Evolutionary conservation across 2,797 vertebrate species (phyloP).

Genomic region (Rhinophrynus dorsalis): DNA sequence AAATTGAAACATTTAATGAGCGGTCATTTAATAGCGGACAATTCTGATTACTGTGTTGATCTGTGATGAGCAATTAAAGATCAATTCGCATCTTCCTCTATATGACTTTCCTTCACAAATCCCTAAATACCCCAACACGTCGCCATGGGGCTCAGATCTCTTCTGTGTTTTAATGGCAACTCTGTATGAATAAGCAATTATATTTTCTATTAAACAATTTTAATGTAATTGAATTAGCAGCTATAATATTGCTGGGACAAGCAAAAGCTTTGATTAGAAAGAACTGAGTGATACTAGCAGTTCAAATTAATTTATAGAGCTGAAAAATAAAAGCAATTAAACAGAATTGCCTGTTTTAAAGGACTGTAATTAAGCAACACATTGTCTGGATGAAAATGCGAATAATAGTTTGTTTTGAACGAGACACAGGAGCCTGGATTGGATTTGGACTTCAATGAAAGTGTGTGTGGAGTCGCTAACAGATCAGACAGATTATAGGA

Average conservation of each 20-base stretch:
- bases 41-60: conserved; percentile 73
- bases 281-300: conserved; percentile 76
- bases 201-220: conserved; percentile 84
- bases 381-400: conserved; percentile 70
- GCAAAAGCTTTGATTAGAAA: conserved; percentile 76
- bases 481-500: too few species aligned
- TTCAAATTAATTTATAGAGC: conserved; percentile 74
- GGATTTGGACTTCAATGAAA: too few species aligned
- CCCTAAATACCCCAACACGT: conserved; percentile 67
- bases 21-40: conserved; percentile 76
- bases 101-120: conserved; percentile 54
- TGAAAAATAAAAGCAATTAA: conserved; percentile 74
- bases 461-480: too few species aligned
- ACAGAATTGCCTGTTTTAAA: conserved; percentile 62
- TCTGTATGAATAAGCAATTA: conserved; percentile 82
- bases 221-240: conserved; percentile 79
- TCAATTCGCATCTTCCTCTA: background rate
- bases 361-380: conserved; percentile 72
- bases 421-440: conserved; percentile 48
- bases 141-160: conserved; percentile 69
- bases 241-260: conserved; percentile 77
- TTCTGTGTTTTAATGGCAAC: conserved; percentile 75
- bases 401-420: conserved; percentile 69
- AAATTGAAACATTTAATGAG: conserved; percentile 82
- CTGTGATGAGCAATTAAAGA: conserved; percentile 57